Evolutionary conservation across 2,888 invertebrate genomes (phyloP).

Genomic region (Dendrolimus pini): DNA sequence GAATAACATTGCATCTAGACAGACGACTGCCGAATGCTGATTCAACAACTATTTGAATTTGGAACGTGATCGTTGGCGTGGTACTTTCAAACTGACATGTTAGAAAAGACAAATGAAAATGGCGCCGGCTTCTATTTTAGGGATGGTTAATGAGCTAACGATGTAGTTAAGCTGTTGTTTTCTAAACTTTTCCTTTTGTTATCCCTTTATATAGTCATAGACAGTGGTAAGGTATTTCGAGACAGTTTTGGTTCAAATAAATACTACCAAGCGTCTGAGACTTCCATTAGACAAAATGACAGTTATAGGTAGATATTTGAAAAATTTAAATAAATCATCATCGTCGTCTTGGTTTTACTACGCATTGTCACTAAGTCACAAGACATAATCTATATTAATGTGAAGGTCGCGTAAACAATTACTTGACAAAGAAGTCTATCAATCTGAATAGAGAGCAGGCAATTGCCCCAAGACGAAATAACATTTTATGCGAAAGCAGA

Average conservation of each 20-base stretch:
- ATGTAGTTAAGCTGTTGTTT: background rate
- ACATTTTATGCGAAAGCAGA: no score
- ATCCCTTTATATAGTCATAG: background rate
- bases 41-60: constrained; percentile 19
- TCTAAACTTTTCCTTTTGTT: background rate
- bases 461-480: no score
- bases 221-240: background rate
- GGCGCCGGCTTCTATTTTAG: background rate
- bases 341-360: constrained; percentile 1
- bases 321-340: no score
- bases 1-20: constrained; percentile 38
- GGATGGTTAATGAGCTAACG: background rate
- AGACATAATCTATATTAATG: background rate
- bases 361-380: background rate
- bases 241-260: background rate
- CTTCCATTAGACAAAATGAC: no score
- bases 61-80: constrained; percentile 16
- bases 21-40: constrained; percentile 41
- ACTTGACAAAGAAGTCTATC: no score
- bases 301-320: no score
- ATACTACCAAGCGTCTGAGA: no score
- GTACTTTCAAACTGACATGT: background rate
- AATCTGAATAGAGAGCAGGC: no score
- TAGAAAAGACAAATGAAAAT: constrained; percentile 4
- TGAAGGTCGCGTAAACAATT: background rate